Evolutionary conservation across 1,140 invertebrate species (phyloP).

Genomic region (Eciton burchellii): DNA sequence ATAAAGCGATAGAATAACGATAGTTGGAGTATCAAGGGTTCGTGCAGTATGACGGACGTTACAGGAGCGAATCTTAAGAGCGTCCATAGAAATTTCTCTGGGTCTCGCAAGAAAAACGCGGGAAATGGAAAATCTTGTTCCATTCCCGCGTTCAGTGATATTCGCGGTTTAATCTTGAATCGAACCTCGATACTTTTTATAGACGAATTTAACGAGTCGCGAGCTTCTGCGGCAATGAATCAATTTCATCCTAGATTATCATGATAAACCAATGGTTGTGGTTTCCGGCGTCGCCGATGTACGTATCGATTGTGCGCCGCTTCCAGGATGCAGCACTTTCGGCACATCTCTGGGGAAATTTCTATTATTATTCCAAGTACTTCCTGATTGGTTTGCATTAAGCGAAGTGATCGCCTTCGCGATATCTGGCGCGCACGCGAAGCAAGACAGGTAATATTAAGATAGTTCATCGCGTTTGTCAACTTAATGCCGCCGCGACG

Average conservation of each 20-base stretch:
- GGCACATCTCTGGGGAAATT: constrained; percentile 65
- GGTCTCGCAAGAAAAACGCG: neutral
- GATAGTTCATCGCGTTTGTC: constrained; percentile 72
- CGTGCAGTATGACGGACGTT: too few species aligned
- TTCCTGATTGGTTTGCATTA: constrained; percentile 68
- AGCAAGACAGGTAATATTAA: constrained; percentile 63
- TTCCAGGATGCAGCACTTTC: constrained; percentile 21
- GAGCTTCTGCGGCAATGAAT: constrained; percentile 15
- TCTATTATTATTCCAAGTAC: constrained; percentile 57
- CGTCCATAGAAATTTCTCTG: neutral
- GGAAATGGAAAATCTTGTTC: neutral
- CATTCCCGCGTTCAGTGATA: too few species aligned
- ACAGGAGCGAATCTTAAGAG: too few species aligned
- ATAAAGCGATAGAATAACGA: too few species aligned
- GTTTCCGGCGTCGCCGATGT: neutral
- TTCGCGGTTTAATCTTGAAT: neutral
- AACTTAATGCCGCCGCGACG: constrained; percentile 62
- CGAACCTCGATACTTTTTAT: neutral
- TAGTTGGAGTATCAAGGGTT: too few species aligned
- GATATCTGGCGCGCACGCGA: constrained; percentile 61
- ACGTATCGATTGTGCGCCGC: neutral
- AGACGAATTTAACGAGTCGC: neutral
- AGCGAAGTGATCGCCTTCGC: constrained; percentile 65
- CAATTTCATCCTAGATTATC: constrained; percentile 34
- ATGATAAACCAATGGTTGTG: constrained; percentile 12